Percentiles rank a stretch among this genome's conserved stretches.
Conservation (phyloP, 1,140 invertebrate genomes). For the Antheraea mylitta region DNA sequence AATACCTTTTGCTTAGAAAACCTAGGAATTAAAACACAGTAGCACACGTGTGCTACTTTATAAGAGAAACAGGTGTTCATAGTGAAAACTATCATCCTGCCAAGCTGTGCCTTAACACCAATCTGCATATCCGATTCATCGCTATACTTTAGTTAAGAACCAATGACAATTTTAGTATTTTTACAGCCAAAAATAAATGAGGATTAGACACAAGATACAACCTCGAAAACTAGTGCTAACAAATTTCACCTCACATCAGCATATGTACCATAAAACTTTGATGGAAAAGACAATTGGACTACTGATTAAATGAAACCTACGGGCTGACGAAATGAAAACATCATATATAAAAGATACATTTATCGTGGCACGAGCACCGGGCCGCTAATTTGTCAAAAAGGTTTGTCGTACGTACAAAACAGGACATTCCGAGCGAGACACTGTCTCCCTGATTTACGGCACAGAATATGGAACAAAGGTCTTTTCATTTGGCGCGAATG, state of each 20-base stretch:
- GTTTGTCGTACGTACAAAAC: constrained; percentile 11
- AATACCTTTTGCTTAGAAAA: too few relatives aligned
- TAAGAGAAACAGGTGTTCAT: too few relatives aligned
- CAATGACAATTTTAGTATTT: too few relatives aligned
- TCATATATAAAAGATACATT: background rate
- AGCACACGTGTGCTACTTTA: too few relatives aligned
- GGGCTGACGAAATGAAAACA: background rate
- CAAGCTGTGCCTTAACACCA: too few relatives aligned
- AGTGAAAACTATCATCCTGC: too few relatives aligned
- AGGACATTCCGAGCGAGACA: background rate
- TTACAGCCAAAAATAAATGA: too few relatives aligned
- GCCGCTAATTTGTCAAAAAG: constrained; percentile 27
- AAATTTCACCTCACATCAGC: background rate
- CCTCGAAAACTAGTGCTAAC: background rate
- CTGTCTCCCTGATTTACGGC: constrained; percentile 13
- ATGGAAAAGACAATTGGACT: background rate
- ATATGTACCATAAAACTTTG: background rate
- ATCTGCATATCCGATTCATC: too few relatives aligned
- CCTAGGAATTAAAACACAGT: too few relatives aligned
- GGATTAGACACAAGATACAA: too few relatives aligned
- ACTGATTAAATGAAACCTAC: background rate
- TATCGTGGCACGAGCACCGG: background rate
- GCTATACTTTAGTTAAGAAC: too few relatives aligned
- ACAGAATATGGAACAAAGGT: background rate
- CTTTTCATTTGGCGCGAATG: constrained; percentile 6